Evolutionary conservation across 2,113 vertebrate genomes (phyloP), one percentile per base, ranked within the genome.

Genomic region (Colinus virginianus): DNA sequence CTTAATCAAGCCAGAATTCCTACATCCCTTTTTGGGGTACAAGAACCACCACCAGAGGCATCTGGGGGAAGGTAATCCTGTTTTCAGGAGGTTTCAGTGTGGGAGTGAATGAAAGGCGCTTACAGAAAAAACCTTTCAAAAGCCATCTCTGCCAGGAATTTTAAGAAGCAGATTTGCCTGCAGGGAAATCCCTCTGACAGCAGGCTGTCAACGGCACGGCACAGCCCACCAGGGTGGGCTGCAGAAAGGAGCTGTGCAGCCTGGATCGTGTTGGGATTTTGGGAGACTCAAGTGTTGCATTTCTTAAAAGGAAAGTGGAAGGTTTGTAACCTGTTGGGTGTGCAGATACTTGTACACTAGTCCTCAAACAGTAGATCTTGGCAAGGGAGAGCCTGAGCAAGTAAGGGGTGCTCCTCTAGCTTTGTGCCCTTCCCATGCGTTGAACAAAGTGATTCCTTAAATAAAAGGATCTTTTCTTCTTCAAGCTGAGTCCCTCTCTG

Each of bases 111-210:
- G 87, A 96, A 90, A 96, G 84, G 69, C 12, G 5, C 81, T 93
- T 95, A 76, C 66, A 87, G 71, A 96, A 96, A 75, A 96, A 95
- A 94, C 87, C 70, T 94, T 95, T 94, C 86, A 87, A 93, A 93
- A 96, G 90, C 38, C 53, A 55, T 95, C 89, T 94, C 93, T 92
- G 81, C 87, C 93, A 96, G 87, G 95, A 97, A 91, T 96, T 91
- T 91, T 88, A 94, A 97, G 93, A 95, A 95, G 91, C 94, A 86
- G 88, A 93, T 95, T 95, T 95, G 94, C 95, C 97, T 95, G 87
- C 92, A 89, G 97, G 96, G 96, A 97, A 92, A 96, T 90, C 71
- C 80, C 76, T 85, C 84, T 97, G 97, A 97, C 96, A 97, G 93
- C 72, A 78, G 76, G 86, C 83, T 97, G 96, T 97, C 96, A 97